Evolutionary conservation across 2,113 vertebrate species (phyloP).

Genomic region (Malurus elegans): DNA sequence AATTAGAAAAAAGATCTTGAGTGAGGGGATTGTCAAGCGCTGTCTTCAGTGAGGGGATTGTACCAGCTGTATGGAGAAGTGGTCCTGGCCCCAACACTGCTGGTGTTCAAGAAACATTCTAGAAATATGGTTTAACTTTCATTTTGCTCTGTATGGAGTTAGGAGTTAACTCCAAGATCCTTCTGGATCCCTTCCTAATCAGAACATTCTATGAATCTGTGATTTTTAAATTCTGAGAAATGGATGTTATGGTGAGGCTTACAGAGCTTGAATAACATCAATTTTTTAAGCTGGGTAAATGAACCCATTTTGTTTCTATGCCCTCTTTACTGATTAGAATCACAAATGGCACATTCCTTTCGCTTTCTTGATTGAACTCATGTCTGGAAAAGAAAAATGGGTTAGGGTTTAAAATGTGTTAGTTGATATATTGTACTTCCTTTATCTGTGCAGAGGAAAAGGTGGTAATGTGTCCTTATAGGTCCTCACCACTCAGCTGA

Average conservation of each 20-base stretch:
- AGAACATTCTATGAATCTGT: not conserved
- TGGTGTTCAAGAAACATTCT: not conserved
- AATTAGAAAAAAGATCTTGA: not conserved
- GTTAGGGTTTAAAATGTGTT: not conserved
- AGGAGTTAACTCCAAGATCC: not conserved
- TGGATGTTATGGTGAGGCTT: not conserved
- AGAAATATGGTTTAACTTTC: not conserved
- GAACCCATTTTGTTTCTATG: not conserved
- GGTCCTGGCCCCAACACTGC: too few species aligned
- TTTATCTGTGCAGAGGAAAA: not conserved
- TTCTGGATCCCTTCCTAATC: not conserved
- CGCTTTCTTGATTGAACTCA: not conserved
- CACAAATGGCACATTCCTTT: not conserved
- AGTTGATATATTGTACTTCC: not conserved
- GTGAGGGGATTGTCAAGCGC: not conserved
- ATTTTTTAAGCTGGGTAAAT: not conserved
- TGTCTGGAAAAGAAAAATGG: not conserved
- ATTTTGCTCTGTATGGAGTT: not conserved
- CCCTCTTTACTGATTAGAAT: not conserved
- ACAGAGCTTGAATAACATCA: not conserved
- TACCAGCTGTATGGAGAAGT: not conserved
- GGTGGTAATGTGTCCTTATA: not conserved
- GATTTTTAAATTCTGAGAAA: not conserved
- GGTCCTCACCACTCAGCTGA: not conserved
- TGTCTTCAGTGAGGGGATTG: not conserved